Conservation (phyloP, 2,797 vertebrate species). For the Tragelaphus oryx region DNA sequence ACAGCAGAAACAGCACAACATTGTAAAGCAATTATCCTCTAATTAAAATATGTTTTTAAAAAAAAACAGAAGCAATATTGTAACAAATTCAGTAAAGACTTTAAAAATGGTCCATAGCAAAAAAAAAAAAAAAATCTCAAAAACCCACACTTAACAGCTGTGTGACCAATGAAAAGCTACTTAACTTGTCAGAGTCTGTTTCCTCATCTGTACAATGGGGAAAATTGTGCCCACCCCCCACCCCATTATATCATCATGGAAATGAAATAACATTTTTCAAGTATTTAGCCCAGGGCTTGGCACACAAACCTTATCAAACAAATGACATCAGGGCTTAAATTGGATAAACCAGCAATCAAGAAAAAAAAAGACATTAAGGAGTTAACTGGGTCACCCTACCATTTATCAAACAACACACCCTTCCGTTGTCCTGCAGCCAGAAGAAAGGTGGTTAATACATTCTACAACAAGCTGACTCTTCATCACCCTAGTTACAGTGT, state of each 20-base stretch:
- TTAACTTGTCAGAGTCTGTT: background rate
- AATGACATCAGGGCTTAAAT: background rate
- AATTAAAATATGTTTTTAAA: background rate
- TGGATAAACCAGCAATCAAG: background rate
- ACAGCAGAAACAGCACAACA: background rate
- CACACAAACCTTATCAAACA: background rate
- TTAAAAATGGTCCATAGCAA: background rate
- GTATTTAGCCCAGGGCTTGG: background rate
- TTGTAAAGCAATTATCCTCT: background rate
- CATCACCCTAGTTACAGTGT: slow-evolving; percentile 54
- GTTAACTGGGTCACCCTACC: background rate
- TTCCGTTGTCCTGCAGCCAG: background rate
- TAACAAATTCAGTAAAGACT: background rate
- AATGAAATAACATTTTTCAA: background rate
- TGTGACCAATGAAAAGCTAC: background rate
- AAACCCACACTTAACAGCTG: background rate
- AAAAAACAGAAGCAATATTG: background rate
- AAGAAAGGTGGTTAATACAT: slow-evolving; percentile 38
- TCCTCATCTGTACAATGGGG: background rate
- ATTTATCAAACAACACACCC: background rate
- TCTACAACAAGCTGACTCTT: background rate
- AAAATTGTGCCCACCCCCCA: background rate
- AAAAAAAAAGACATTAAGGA: background rate
- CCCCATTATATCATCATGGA: background rate
- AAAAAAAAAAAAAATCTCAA: background rate